These are phyloP conservation scores for Drosophila maculinotata DNA, from an alignment of 2,888 invertebrate species.

Conservation along the genomic window DNA sequence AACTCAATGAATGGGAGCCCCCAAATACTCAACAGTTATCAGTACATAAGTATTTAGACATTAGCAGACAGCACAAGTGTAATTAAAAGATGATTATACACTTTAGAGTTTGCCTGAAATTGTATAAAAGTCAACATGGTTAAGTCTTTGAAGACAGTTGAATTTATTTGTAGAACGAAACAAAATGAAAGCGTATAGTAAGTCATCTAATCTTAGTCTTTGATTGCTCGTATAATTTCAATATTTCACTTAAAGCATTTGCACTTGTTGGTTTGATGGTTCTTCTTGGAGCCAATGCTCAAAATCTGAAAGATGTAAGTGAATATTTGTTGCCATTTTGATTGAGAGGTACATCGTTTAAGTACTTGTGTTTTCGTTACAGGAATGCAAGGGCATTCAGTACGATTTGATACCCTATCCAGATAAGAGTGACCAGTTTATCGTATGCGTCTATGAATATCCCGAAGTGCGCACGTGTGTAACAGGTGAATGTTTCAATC, in stretches of 20 bases:
- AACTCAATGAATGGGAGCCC: too few relatives aligned
- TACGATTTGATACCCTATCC: constrained; percentile 23
- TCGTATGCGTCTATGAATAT: constrained; percentile 18
- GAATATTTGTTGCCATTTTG: background rate
- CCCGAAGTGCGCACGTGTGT: constrained; percentile 20
- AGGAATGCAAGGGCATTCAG: constrained; percentile 19
- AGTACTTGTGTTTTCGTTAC: background rate
- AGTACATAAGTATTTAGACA: background rate
- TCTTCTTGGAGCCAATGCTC: background rate
- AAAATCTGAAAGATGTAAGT: constrained; percentile 17
- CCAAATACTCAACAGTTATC: background rate
- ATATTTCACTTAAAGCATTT: background rate
- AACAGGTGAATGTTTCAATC: constrained; percentile 10
- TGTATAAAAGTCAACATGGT: constrained; percentile 16
- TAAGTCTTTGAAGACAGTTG: background rate
- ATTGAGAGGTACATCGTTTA: background rate
- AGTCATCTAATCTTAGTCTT: background rate
- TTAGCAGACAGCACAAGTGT: background rate
- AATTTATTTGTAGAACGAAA: background rate
- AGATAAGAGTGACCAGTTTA: constrained; percentile 10
- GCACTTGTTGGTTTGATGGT: background rate
- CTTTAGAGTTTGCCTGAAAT: background rate
- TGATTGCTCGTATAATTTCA: background rate
- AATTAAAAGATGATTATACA: constrained; percentile 16
- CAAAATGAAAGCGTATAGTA: constrained; percentile 21